Percentiles rank a stretch among this genome's conserved stretches.
Evolutionary conservation across 2,888 invertebrate species (phyloP).

Genomic region (Phortica magna): DNA sequence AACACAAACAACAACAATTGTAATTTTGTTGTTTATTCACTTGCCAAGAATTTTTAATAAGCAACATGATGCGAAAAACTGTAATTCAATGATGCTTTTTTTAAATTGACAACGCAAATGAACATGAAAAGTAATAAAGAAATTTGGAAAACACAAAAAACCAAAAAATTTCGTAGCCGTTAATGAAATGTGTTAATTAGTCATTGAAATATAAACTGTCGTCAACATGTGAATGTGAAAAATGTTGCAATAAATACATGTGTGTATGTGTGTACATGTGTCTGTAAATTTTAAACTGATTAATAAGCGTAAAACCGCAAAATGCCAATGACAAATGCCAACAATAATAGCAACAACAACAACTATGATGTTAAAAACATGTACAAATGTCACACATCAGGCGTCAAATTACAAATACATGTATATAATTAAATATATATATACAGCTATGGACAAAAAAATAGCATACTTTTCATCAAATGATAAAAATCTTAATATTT

Average conservation of each 20-base stretch:
- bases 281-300: too few relatives aligned
- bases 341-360: conserved; percentile 18
- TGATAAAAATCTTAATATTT: too few relatives aligned
- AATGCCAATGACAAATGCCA: conserved; percentile 27
- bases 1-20: conserved; percentile 1
- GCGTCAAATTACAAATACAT: conserved; percentile 64
- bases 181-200: conserved; percentile 26
- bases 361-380: conserved; percentile 40
- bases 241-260: neutral
- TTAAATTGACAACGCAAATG: too few relatives aligned
- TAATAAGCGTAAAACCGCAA: conserved; percentile 1
- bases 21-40: neutral
- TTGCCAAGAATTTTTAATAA: neutral
- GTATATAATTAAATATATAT: neutral
- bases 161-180: too few relatives aligned
- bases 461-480: too few relatives aligned
- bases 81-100: too few relatives aligned
- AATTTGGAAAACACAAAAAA: neutral
- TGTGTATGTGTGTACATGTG: too few relatives aligned
- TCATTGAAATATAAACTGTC: conserved; percentile 26
- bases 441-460: too few relatives aligned
- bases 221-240: conserved; percentile 35
- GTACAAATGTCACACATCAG: conserved; percentile 69
- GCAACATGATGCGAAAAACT: too few relatives aligned
- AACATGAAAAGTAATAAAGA: neutral